phyloP scores from a whole-genome alignment of 2,113 vertebrate genomes.

The Oreocharis arfaki region DNA sequence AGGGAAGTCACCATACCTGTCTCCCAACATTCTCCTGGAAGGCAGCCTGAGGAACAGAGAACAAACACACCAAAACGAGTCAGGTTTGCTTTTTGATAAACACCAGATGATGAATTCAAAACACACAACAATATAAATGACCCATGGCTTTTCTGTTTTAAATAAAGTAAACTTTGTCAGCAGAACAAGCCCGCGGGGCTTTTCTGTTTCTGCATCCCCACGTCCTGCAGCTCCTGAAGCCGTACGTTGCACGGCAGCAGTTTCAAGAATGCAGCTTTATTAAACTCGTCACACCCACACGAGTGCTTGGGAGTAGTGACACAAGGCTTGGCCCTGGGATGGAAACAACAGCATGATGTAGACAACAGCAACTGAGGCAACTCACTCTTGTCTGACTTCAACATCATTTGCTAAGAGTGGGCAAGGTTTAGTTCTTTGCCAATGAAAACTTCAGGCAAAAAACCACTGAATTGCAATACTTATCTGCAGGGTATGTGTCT shows the following conservation, averaged over 20 bases:
- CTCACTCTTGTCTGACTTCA: background rate
- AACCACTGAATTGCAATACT: background rate
- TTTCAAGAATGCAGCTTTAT: slow-evolving; percentile 30
- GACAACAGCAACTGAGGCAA: background rate
- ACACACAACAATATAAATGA: slow-evolving; percentile 65
- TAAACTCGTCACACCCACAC: slow-evolving; percentile 8
- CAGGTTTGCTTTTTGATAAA: slow-evolving; percentile 66
- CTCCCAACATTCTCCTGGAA: slow-evolving; percentile 99
- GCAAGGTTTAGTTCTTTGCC: background rate
- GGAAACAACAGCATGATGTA: background rate
- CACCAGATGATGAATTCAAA: slow-evolving; percentile 64
- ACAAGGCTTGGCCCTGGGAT: background rate
- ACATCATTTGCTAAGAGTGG: background rate
- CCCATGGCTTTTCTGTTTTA: slow-evolving; percentile 71
- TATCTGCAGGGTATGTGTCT: background rate
- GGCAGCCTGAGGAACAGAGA: slow-evolving; percentile 84
- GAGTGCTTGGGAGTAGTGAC: background rate
- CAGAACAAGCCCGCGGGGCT: slow-evolving; percentile 35
- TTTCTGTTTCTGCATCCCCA: slow-evolving; percentile 18
- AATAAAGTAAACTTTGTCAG: slow-evolving; percentile 64
- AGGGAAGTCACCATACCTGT: slow-evolving; percentile 83
- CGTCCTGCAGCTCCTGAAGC: slow-evolving; percentile 16
- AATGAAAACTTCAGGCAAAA: background rate
- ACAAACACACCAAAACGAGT: slow-evolving; percentile 70
- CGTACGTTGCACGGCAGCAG: background rate